A percentile compares a stretch with the other conserved stretches of the same genome.
Conservation (phyloP, 2,113 vertebrate species). For the Glaucomys volans region DNA sequence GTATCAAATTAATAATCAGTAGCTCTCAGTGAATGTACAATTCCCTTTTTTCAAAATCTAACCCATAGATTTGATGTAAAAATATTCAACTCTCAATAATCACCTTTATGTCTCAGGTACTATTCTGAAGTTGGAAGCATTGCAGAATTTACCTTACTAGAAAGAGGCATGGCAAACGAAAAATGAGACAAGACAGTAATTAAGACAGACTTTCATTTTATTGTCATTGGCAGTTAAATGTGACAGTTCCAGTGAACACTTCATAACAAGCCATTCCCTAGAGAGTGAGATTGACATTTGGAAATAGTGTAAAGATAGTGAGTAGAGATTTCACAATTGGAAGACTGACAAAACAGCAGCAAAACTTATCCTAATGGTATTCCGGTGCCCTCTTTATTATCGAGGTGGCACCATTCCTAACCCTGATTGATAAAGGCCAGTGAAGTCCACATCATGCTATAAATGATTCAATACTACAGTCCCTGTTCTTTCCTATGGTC, state of each 20-base stretch:
- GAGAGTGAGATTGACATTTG: conserved; percentile 47
- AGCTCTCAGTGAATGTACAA: background rate
- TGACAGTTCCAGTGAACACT: conserved; percentile 60
- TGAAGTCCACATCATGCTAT: background rate
- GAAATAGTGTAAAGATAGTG: conserved; percentile 60
- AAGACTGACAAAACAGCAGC: conserved; percentile 45
- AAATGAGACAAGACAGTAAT: conserved; percentile 66
- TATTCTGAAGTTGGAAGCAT: background rate
- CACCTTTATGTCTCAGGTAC: background rate
- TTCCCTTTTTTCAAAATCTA: background rate
- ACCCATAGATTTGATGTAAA: background rate
- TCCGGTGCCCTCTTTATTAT: background rate
- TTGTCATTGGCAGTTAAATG: conserved; percentile 58
- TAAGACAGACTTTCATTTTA: conserved; percentile 69
- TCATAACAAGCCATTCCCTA: conserved; percentile 56
- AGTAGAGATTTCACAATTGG: conserved; percentile 46
- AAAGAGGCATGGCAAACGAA: conserved; percentile 25
- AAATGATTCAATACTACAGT: background rate
- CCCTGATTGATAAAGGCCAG: background rate
- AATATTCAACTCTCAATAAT: conserved; percentile 15
- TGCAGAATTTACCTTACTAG: conserved; percentile 35
- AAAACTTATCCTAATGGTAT: conserved; percentile 52
- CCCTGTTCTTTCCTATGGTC: background rate
- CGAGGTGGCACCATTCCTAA: background rate
- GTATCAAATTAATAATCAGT: background rate